phyloP scores from a whole-genome alignment of 2,797 vertebrate genomes.

The Halcyon leucocephala region DNA sequence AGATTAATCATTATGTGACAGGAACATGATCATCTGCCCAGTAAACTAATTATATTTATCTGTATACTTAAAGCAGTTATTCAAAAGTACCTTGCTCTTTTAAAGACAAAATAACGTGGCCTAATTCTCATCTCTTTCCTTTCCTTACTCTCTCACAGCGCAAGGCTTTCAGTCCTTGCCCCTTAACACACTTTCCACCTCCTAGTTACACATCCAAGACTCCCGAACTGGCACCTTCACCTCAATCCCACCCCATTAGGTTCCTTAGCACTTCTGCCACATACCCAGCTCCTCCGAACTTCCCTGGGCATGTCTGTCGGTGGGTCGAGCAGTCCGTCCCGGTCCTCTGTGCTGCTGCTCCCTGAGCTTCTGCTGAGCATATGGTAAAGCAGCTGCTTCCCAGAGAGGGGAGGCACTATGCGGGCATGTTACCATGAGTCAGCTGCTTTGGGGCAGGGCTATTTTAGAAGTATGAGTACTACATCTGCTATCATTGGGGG shows the following conservation, averaged over 20 bases:
- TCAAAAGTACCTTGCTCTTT: not conserved
- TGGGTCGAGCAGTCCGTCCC: not conserved
- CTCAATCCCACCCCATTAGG: fast-evolving
- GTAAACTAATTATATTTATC: not conserved
- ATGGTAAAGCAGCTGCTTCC: slow-evolving; percentile 45
- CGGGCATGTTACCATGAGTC: slow-evolving; percentile 44
- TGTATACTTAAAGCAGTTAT: not conserved
- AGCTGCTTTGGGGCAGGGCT: slow-evolving; percentile 64
- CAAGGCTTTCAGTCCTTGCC: not conserved
- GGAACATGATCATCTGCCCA: not conserved
- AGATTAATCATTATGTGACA: not conserved
- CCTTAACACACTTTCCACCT: not conserved
- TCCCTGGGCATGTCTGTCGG: not conserved
- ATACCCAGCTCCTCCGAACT: not conserved
- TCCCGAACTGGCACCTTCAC: not conserved
- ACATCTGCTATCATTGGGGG: not conserved
- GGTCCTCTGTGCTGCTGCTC: not conserved
- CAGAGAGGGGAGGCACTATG: not conserved
- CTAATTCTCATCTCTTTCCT: not conserved
- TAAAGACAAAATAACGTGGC: not conserved
- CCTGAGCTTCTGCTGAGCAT: slow-evolving; percentile 36
- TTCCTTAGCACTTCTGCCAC: not conserved
- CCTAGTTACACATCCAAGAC: not conserved
- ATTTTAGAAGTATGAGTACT: slow-evolving; percentile 51
- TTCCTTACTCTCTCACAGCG: not conserved